phyloP scores from a whole-genome alignment of 1,140 invertebrate species.

The Reticulitermes speratus region DNA sequence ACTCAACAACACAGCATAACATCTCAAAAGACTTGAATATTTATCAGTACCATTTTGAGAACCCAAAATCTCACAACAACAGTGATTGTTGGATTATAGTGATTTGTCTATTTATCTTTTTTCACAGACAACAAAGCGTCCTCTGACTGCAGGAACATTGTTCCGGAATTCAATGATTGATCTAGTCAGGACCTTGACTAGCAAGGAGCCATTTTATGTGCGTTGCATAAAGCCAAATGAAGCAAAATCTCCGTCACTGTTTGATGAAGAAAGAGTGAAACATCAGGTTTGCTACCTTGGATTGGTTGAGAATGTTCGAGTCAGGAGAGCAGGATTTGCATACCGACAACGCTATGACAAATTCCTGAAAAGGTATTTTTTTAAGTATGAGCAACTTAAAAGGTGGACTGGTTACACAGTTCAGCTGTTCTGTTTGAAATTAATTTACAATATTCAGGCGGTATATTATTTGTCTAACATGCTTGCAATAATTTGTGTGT shows the following conservation, averaged over 20 bases:
- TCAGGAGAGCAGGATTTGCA: slow-evolving; percentile 90
- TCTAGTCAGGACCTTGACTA: slow-evolving; percentile 82
- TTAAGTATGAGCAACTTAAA: too few relatives aligned
- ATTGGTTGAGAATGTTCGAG: slow-evolving; percentile 89
- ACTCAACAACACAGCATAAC: too few relatives aligned
- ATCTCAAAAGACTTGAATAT: too few relatives aligned
- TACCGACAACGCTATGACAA: slow-evolving; percentile 86
- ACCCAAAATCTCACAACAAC: too few relatives aligned
- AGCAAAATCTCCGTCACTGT: slow-evolving; percentile 77
- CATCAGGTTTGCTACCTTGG: slow-evolving; percentile 92
- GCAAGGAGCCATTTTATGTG: slow-evolving; percentile 96
- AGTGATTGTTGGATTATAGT: too few relatives aligned
- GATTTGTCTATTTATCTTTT: not conserved
- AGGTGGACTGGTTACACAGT: too few relatives aligned
- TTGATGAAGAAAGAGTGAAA: slow-evolving; percentile 76
- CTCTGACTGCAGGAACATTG: slow-evolving; percentile 86
- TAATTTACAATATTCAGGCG: too few relatives aligned
- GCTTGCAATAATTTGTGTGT: too few relatives aligned
- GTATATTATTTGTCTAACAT: too few relatives aligned
- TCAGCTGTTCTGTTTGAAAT: too few relatives aligned
- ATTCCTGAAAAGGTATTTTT: slow-evolving; percentile 70
- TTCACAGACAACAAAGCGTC: slow-evolving; percentile 86
- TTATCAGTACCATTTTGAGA: too few relatives aligned
- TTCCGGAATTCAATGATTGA: slow-evolving; percentile 95
- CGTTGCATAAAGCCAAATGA: slow-evolving; percentile 95